Evolutionary conservation across 2,797 vertebrate species (phyloP), one percentile per base, ranked within the genome.

Genomic region (Sebastiscus albofasciatus): DNA sequence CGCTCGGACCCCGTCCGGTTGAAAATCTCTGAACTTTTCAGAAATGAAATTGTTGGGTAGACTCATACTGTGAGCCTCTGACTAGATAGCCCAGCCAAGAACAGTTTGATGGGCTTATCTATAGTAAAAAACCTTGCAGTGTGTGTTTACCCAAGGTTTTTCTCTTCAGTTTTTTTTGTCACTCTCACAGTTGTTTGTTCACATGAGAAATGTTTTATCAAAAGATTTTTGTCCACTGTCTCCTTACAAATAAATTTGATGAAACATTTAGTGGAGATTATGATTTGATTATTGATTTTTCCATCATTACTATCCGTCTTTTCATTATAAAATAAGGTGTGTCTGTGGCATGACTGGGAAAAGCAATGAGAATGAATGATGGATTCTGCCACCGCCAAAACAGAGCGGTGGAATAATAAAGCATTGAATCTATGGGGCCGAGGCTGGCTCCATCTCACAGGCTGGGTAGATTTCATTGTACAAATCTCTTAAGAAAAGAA

Each of bases 171-270:
- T 86, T 87, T 79, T 79, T 79, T 75, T 77, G 34, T 78, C 72
- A 79, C 52, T 24, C n/a, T 75, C 81, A 72, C 73, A 22, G 62
- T 83, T 85, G 76, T 89, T 86, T 84, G 62, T 86, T 92, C 88
- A 83, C 70, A 81, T 70, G 39, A 70, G 33, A 85, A 80, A 76
- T 79, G 75, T 87, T 92, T 82, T 79, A 73, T 83, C 72, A 75
- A 83, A 84, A 70, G 20, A 78, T 82, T 87, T 88, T 83, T 87
- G 72, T 89, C 82, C 86, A 80, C 72, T 67, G 77, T 90, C 79
- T 91, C 69, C 72, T 86, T 79, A 89, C 55, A 72, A 93, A 92
- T 93, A 89, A 92, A 95, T 87, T 36, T 34, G 36, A 81, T 68
- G 46, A 77, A 87, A 72, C 14, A 34, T 79, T 69, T 2, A 20